Base-by-base conservation (phyloP, 2,888 invertebrate species). In the Ormyrus labotus region DNA sequence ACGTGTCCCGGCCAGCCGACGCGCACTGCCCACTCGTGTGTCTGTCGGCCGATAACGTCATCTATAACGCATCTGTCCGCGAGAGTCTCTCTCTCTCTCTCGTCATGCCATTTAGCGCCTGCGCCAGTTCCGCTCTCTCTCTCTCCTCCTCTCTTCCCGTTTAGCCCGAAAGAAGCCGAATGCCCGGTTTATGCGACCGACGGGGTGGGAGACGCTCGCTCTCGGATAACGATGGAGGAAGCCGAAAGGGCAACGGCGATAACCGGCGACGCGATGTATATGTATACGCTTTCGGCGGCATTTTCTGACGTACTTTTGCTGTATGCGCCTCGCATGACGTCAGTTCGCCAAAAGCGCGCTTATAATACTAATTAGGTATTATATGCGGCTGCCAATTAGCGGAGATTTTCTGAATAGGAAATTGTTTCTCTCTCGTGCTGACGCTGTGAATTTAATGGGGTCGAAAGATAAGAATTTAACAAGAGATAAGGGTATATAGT, bases 1-100 rank as follows among this genome's bases (percentile, higher is more conserved):
- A 67, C 7, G 67, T 72, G 81, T 78, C 69, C 73, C 48, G 58
- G 64, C 48, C 81, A 77, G 81, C 81, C 68, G 77, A 50, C 71
- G 67, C 69, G 50, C 64, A 11, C 55, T 57, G 48, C 83, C 83
- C 84, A 84, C 78, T 71, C 78, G 72, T 69, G 72, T 55, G 48
- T 83, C 83, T 82, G 82, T 81, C 19, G 87, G 74, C 84, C 88
- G 89, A 89, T 89, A 89, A 85, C 86, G 87, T 88, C 89, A 88
- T 89, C 88, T 84, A 88, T 89, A 88, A 88, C 85, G 85, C 80
- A 50, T 75, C 74, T 53, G 68, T 73, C 68, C 78, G 63, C 48
- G 65, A 53, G 60, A 34, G 45, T 10, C 63, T 63, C 60, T 63
- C 45, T 63, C 19, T 5, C 47, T 8, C 47, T 4, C 47, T 63